phyloP scores from a whole-genome alignment of 64 coral and sea anemone genomes.

The Stichodactyla mertensii region DNA sequence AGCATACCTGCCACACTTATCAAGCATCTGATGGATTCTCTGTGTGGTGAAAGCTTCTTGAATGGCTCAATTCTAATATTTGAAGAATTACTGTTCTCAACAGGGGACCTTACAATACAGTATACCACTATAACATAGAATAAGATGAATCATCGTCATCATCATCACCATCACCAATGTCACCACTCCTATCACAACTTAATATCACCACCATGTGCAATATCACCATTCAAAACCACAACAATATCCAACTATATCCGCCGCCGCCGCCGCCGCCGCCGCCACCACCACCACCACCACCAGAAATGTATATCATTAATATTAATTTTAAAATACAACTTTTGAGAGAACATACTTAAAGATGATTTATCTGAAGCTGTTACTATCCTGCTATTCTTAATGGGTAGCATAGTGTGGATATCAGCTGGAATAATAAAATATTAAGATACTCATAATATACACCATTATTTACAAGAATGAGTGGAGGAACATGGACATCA shows the following conservation, averaged over 20 bases:
- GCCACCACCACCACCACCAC: no score
- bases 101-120: constrained; percentile 24
- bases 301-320: neutral
- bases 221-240: constrained; percentile 50
- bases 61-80: constrained; percentile 30
- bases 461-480: no score
- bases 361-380: constrained; percentile 80
- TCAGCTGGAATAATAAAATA: constrained; percentile 53
- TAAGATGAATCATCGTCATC: neutral
- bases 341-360: constrained; percentile 31
- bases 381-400: constrained; percentile 87
- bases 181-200: no score
- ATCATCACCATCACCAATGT: no score
- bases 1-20: constrained; percentile 63
- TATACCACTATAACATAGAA: constrained; percentile 57
- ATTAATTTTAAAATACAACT: neutral
- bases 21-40: constrained; percentile 88
- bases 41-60: constrained; percentile 73
- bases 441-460: neutral
- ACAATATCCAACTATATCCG: no score
- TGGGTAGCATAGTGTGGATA: constrained; percentile 81
- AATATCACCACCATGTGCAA: no score
- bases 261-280: no score
- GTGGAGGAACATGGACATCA: no score
- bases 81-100: constrained; percentile 17